A percentile compares a stretch with the other conserved stretches of the same genome.
These are phyloP conservation scores for Morbakka virulenta DNA, from an alignment of 30 jellyfish, hydroid and myxozoan species.

Conservation along the genomic window DNA sequence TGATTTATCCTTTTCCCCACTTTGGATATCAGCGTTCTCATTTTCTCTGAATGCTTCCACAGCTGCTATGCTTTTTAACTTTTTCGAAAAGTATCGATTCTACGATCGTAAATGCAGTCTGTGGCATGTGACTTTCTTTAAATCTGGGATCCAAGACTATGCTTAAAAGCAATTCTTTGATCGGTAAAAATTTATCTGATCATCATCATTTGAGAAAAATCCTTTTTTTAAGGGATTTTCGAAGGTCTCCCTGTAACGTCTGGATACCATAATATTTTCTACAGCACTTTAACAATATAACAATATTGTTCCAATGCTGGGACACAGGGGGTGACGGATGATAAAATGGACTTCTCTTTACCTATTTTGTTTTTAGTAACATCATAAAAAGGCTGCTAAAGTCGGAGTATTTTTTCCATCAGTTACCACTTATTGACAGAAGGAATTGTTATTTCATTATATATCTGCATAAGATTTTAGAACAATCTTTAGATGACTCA, in stretches of 20 bases:
- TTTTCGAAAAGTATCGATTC: conserved; percentile 11
- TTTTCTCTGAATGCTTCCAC: neutral
- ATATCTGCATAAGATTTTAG: conserved; percentile 24
- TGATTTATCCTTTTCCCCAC: too few species aligned
- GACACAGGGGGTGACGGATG: conserved; percentile 16
- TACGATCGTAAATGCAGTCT: conserved; percentile 17
- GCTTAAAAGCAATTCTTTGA: too few species aligned
- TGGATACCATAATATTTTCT: neutral
- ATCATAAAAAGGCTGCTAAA: conserved; percentile 13
- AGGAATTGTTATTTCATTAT: neutral
- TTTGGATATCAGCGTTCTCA: conserved; percentile 1
- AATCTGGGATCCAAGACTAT: conserved; percentile 16
- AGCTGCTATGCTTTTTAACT: conserved; percentile 4
- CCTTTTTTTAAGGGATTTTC: conserved; percentile 12
- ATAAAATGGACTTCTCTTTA: conserved; percentile 1
- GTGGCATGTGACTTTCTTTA: conserved; percentile 24
- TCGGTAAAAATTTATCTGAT: too few species aligned
- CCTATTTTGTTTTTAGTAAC: conserved; percentile 5
- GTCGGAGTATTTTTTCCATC: too few species aligned
- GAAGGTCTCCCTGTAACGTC: conserved; percentile 1
- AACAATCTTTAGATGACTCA: conserved; percentile 5
- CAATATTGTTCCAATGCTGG: conserved; percentile 1
- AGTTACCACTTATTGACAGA: conserved; percentile 15
- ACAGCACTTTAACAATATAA: neutral
- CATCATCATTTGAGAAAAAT: conserved; percentile 27